Conservation (phyloP, 1,140 invertebrate species). For the Bombus pyrosoma region DNA sequence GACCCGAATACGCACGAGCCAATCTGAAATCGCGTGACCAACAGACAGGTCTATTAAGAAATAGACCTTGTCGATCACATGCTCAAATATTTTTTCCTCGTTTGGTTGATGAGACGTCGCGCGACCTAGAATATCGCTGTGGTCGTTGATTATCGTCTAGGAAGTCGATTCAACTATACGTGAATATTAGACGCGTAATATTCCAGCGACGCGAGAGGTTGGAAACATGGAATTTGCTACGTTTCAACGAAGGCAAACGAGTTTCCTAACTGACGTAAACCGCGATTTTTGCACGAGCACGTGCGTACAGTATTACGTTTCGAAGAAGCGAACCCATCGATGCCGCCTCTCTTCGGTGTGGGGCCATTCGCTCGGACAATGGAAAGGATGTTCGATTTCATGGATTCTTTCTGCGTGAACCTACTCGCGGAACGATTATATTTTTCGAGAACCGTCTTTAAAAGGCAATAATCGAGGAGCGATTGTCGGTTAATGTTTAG, state of each 20-base stretch:
- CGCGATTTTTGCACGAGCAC: neutral
- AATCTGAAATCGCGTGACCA: constrained; percentile 29
- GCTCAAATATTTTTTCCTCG: too few relatives aligned
- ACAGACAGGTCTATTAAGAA: constrained; percentile 32
- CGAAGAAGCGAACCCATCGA: neutral
- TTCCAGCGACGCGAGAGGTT: neutral
- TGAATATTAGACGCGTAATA: neutral
- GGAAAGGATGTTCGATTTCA: neutral
- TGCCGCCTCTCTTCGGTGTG: neutral
- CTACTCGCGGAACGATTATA: neutral
- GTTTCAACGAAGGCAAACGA: neutral
- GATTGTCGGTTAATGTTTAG: too few relatives aligned
- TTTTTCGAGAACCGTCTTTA: neutral
- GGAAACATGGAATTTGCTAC: neutral
- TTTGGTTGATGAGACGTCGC: neutral
- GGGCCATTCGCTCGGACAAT: too few relatives aligned
- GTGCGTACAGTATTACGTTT: neutral
- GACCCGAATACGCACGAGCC: neutral
- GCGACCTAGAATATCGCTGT: neutral
- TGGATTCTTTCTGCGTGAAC: neutral
- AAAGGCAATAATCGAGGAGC: neutral
- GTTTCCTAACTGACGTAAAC: neutral
- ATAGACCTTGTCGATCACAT: neutral
- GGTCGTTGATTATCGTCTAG: neutral
- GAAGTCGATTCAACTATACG: neutral